Percentiles rank a stretch among this genome's conserved stretches.
Evolutionary conservation across 2,888 invertebrate species (phyloP).

Genomic region (Melieria picta): DNA sequence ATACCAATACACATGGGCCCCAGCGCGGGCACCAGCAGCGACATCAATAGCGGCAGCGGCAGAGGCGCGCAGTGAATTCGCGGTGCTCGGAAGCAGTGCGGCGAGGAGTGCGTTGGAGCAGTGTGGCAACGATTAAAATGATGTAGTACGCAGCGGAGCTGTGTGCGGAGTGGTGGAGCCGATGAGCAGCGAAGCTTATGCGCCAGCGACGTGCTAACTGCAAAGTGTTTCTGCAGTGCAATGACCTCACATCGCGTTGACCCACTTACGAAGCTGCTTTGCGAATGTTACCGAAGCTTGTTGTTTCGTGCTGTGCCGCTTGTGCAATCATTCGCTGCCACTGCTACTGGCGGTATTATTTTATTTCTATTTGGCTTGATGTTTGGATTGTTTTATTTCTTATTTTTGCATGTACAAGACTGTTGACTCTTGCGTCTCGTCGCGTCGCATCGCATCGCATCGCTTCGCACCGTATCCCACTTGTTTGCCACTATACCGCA

Average conservation of each 20-base stretch:
- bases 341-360: constrained; percentile 20
- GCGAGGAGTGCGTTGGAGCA: neutral
- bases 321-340: constrained; percentile 26
- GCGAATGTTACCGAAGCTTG: constrained; percentile 48
- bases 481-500: too few species aligned
- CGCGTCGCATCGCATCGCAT: constrained; percentile 1
- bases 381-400: constrained; percentile 7
- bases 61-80: neutral
- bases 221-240: constrained; percentile 58
- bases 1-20: neutral
- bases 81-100: neutral
- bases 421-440: too few species aligned
- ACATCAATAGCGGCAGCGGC: neutral
- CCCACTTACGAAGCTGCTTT: constrained; percentile 66
- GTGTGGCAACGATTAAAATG: constrained; percentile 10
- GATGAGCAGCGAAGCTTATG: constrained; percentile 13
- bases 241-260: constrained; percentile 67
- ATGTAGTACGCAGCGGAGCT: constrained; percentile 18
- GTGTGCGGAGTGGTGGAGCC: neutral
- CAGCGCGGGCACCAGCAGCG: neutral
- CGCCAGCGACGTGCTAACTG: constrained; percentile 40
- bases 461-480: neutral
- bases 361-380: constrained; percentile 24
- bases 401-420: neutral
- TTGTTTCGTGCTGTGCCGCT: constrained; percentile 25